Base-by-base conservation (phyloP, 2,113 vertebrate genomes). In the Ovis canadensis region DNA sequence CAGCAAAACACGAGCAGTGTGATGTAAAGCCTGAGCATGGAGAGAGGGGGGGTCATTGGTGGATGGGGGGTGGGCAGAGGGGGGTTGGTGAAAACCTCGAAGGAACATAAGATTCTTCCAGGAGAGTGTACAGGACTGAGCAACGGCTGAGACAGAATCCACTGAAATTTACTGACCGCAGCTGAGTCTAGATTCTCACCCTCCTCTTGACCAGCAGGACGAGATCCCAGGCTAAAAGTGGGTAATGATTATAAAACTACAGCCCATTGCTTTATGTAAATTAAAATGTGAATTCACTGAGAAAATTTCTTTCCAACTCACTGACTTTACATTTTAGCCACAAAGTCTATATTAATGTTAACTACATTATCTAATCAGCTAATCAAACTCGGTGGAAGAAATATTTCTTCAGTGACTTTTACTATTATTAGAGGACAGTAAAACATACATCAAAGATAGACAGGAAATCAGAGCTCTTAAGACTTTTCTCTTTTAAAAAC, bases 141-240 rank as follows among this genome's bases (percentile, higher is more conserved):
- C 17, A 11, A 43, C 0, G 0, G 11, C n/a, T 1, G 0, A 45
- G 48, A 71, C 23, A 14, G 40, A 50, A 33, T 1, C 5, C 33
- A 1, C 29, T 13, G 16, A 48, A 29, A 43, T 36, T 43, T 77
- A 29, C 45, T 40, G 50, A 59, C 27, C 48, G 3, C 2, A 4
- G 27, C 90, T 19, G 12, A 45, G 31, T 52, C 27, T 23, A 2
- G 27, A 21, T 29, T 11, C 64, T 77, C 14, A 4, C 55, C 74
- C 43, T 81, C 43, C 50, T 50, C n/a, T 40, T 64, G 55, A n/a
- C 48, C 54, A 60, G 17, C 36, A 14, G 10, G 67, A 71, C 19
- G 3, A 83, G 64, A 17, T 33, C 50, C 40, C 14, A 27, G 77
- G 31, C 48, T 57, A 36, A 29, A 43, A 31, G 74, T 8, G 57